These are phyloP conservation scores for Anarrhichthys ocellatus DNA, from an alignment of 2,113 vertebrate genomes.

Conservation along the genomic window DNA sequence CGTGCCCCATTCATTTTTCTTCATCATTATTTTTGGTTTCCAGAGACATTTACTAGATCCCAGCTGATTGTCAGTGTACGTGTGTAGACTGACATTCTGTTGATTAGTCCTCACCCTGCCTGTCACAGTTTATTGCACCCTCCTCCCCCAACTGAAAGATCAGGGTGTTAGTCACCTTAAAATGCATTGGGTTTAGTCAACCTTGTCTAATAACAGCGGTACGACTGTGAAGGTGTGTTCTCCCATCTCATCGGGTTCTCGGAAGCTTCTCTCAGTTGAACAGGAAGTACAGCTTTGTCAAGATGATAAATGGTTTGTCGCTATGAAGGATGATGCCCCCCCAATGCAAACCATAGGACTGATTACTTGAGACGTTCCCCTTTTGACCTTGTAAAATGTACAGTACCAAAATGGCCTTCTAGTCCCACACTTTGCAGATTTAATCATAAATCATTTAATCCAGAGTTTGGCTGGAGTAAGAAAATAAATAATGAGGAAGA, in stretches of 20 bases:
- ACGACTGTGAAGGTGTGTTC: background rate
- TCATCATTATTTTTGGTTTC: background rate
- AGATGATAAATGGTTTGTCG: too few relatives aligned
- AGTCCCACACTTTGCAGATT: background rate
- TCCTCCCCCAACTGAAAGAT: background rate
- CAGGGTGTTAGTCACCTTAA: background rate
- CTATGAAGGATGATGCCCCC: too few relatives aligned
- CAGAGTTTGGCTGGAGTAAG: background rate
- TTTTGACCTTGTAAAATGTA: background rate
- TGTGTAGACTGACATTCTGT: background rate
- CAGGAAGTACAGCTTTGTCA: too few relatives aligned
- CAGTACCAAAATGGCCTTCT: background rate
- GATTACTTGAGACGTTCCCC: background rate
- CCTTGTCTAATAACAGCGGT: slow-evolving; percentile 11
- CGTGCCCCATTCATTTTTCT: background rate
- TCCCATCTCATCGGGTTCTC: too few relatives aligned
- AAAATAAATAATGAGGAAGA: background rate
- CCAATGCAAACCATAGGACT: too few relatives aligned
- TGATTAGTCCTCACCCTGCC: background rate
- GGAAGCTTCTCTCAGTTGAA: too few relatives aligned
- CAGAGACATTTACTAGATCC: background rate
- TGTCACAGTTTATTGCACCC: background rate
- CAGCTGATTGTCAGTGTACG: background rate
- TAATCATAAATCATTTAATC: background rate
- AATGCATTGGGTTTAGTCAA: background rate